These are phyloP conservation scores for Omphaloscelis lunosa DNA, from an alignment of 2,888 invertebrate genomes.

Conservation along the genomic window DNA sequence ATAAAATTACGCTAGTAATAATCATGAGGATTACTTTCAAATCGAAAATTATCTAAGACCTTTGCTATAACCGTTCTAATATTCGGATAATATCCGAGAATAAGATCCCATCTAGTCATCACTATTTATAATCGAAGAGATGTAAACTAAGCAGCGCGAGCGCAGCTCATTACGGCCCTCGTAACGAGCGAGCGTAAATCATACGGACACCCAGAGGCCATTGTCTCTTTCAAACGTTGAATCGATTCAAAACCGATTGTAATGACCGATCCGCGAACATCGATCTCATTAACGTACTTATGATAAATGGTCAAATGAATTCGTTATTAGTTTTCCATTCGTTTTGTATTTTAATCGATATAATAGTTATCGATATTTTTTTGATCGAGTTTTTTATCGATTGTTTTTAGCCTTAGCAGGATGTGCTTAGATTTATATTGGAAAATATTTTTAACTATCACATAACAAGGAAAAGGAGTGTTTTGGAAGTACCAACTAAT, in stretches of 20 bases:
- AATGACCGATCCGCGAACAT: constrained; percentile 82
- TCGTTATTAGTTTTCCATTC: constrained; percentile 65
- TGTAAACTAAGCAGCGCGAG: constrained; percentile 79
- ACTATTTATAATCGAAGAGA: constrained; percentile 75
- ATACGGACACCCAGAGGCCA: constrained; percentile 86
- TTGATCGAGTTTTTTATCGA: constrained; percentile 11
- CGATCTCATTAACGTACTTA: constrained; percentile 68
- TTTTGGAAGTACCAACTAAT: constrained; percentile 39
- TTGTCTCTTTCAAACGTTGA: constrained; percentile 80
- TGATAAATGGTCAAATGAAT: constrained; percentile 69
- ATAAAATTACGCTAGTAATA: background rate
- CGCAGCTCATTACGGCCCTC: constrained; percentile 87
- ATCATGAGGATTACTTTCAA: background rate
- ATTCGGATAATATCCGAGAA: constrained; percentile 32
- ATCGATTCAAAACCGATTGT: constrained; percentile 77
- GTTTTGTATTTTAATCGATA: constrained; percentile 67
- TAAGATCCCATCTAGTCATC: constrained; percentile 59
- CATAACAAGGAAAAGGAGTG: constrained; percentile 41
- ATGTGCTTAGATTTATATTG: constrained; percentile 27
- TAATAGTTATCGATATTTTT: constrained; percentile 45
- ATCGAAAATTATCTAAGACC: background rate
- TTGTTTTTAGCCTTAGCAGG: constrained; percentile 23
- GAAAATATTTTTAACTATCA: constrained; percentile 35
- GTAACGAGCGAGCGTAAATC: constrained; percentile 88
- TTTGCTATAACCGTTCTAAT: background rate